A percentile compares a stretch with the other conserved stretches of the same genome.
Evolutionary conservation across 2,888 invertebrate species (phyloP).

Genomic region (Sussaba pulchella): DNA sequence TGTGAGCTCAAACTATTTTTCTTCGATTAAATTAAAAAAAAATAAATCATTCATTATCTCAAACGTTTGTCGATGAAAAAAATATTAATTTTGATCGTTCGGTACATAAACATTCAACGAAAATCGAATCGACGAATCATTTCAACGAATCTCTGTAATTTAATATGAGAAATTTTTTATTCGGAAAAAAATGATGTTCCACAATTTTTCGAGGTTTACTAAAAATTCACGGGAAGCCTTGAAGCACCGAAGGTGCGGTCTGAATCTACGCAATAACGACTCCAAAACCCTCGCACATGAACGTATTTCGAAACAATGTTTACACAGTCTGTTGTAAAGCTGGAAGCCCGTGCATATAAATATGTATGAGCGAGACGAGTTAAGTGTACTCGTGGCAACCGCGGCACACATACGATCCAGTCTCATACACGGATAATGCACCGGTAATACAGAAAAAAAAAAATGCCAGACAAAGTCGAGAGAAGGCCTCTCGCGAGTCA

Average conservation of each 20-base stretch:
- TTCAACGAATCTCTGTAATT: too few relatives aligned
- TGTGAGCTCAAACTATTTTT: too few relatives aligned
- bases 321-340: not conserved
- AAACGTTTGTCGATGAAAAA: too few relatives aligned
- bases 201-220: too few relatives aligned
- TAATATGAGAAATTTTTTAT: too few relatives aligned
- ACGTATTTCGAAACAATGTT: conserved; percentile 6
- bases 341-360: not conserved
- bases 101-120: too few relatives aligned
- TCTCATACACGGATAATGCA: conserved; percentile 14
- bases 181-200: too few relatives aligned
- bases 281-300: not conserved
- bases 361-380: conserved; percentile 8
- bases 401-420: conserved; percentile 21
- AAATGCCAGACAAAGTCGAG: conserved; percentile 58
- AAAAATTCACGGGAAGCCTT: too few relatives aligned
- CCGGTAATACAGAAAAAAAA: conserved; percentile 26
- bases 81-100: too few relatives aligned
- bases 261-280: not conserved
- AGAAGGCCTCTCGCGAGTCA: conserved; percentile 19
- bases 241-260: not conserved
- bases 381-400: conserved; percentile 13
- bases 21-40: too few relatives aligned
- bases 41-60: too few relatives aligned
- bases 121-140: too few relatives aligned